A percentile compares a stretch with the other conserved stretches of the same genome.
phyloP scores from a whole-genome alignment of 2,113 vertebrate genomes.

The Sander lucioperca region DNA sequence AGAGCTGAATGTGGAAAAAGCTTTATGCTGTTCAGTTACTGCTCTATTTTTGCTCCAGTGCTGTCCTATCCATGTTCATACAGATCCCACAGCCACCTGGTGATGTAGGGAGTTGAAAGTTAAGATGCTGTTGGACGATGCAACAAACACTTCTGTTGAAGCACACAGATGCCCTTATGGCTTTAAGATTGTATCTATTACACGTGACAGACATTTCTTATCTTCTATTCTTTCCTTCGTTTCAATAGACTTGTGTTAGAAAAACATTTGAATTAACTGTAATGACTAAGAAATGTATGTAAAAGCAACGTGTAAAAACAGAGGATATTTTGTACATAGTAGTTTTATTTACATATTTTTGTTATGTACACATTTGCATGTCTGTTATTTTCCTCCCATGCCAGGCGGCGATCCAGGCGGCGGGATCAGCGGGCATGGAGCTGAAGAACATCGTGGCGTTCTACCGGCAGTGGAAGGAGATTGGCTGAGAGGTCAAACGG shows the following conservation, averaged over 20 bases:
- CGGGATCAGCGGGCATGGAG: conserved; percentile 89
- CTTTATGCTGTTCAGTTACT: not conserved
- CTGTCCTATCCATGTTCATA: not conserved
- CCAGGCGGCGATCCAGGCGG: conserved; percentile 92
- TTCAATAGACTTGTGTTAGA: not conserved
- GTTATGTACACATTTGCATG: not conserved
- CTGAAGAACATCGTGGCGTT: conserved; percentile 95
- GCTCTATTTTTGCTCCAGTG: not conserved
- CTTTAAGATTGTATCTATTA: not conserved
- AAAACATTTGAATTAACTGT: not conserved
- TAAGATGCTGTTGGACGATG: not conserved
- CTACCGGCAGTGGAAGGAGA: conserved; percentile 99
- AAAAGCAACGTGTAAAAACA: not conserved
- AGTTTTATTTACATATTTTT: too few relatives aligned
- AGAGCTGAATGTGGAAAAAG: too few relatives aligned
- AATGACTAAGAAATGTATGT: not conserved
- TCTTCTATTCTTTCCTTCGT: not conserved
- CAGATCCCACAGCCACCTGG: not conserved
- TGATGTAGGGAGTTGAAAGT: not conserved
- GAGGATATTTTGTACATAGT: too few relatives aligned
- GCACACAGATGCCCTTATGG: not conserved
- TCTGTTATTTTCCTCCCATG: not conserved
- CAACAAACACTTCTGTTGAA: not conserved
- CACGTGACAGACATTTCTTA: not conserved
- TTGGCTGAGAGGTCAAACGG: conserved; percentile 88